Evolutionary conservation across 2,888 invertebrate species (phyloP), one percentile per base, ranked within the genome.

Genomic region (Eustalomyia histrio): DNA sequence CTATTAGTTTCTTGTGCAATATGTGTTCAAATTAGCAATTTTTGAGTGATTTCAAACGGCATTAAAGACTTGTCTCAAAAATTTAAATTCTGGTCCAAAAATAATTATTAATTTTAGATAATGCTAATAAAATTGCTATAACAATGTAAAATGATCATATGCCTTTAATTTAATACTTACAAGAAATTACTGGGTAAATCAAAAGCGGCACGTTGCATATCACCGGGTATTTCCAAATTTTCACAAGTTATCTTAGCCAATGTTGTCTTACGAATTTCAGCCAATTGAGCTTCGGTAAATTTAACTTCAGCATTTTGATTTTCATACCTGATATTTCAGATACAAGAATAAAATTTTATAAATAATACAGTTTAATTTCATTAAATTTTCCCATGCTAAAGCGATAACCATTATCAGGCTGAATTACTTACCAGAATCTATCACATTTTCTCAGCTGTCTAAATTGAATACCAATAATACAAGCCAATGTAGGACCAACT

Each of bases 381-480:
- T n/a, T n/a, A n/a, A n/a, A n/a, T n/a, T n/a, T n/a, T n/a, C n/a
- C n/a, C n/a, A n/a, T n/a, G n/a, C 4, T 21, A 21, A 21, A 21
- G 2, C 21, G 21, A 3, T 4, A 21, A 21, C 21, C 4, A 21
- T 21, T 21, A 4, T 21, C 21, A 21, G 21, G 21, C 21, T 39
- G 1, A 39, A 12, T 29, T 52, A 80, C 84, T 83, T 71, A 88
- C 97, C 98, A 99, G 92, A 95, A 98, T 85, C 99, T 92, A 91
- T 99, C 99, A 87, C 99, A 99, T 87, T 97, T 96, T 84, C 97
- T 94, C 65, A 97, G 91, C 87, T 96, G 96, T 69, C 96, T 92
- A 91, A 98, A 98, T 91, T 99, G 99, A 67, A 96, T 96, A 69
- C 97, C 98, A 85, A 99, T 97, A 86, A 99, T 95, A 88, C 97